Evolutionary conservation across 2,888 invertebrate genomes (phyloP).

Genomic region (Drosophila emarginata): DNA sequence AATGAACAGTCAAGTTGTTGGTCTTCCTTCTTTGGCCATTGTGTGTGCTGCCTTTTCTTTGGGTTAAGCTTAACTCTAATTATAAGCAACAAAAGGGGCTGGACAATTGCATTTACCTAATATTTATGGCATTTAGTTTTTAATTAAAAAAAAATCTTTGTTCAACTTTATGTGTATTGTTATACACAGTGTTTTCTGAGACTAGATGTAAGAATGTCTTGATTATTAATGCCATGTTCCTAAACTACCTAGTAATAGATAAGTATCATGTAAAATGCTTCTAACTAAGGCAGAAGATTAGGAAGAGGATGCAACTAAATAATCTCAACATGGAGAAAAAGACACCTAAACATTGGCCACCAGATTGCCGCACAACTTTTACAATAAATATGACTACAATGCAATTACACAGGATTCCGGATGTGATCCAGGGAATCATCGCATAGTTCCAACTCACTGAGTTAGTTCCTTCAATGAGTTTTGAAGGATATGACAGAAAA

Average conservation of each 20-base stretch:
- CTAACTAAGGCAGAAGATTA: too few relatives aligned
- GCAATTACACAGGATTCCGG: constrained; percentile 46
- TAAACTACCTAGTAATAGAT: too few relatives aligned
- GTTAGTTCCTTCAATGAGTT: background rate
- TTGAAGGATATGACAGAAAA: too few relatives aligned
- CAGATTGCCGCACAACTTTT: constrained; percentile 38
- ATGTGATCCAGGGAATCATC: constrained; percentile 6
- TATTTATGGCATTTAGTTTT: constrained; percentile 9
- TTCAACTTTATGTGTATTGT: background rate
- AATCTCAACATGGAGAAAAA: background rate
- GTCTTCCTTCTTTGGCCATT: constrained; percentile 1
- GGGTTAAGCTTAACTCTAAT: constrained; percentile 39
- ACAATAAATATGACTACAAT: constrained; percentile 53
- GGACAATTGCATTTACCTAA: constrained; percentile 4
- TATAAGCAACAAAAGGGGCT: background rate
- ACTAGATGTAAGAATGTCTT: background rate
- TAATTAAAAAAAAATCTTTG: constrained; percentile 1
- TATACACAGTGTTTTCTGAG: background rate
- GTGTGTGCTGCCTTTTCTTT: constrained; percentile 5
- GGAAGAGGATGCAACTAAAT: too few relatives aligned
- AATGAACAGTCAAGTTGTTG: constrained; percentile 12
- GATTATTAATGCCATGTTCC: too few relatives aligned
- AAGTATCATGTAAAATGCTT: too few relatives aligned
- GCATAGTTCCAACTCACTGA: too few relatives aligned
- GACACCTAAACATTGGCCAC: background rate